Evolutionary conservation across 2,888 invertebrate genomes (phyloP).

Genomic region (Pseudoips prasinana): DNA sequence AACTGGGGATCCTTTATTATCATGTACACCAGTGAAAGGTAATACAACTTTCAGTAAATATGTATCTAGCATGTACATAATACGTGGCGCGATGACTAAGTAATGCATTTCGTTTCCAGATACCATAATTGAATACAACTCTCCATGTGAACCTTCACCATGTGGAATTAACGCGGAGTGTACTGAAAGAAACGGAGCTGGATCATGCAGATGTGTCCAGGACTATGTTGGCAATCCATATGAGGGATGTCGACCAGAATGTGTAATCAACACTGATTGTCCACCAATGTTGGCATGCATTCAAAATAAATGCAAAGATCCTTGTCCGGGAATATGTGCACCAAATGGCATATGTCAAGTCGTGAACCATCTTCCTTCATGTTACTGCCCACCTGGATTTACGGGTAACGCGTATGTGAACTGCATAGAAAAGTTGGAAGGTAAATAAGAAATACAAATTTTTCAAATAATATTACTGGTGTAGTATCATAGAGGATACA

Average conservation of each 20-base stretch:
- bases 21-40: constrained; percentile 69
- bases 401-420: constrained; percentile 86
- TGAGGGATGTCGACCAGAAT: constrained; percentile 90
- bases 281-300: constrained; percentile 87
- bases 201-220: constrained; percentile 86
- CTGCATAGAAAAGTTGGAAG: constrained; percentile 76
- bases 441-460: too few species aligned
- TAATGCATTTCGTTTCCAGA: constrained; percentile 45
- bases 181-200: constrained; percentile 83
- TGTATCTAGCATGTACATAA: too few species aligned
- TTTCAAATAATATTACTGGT: too few species aligned
- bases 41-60: constrained; percentile 10
- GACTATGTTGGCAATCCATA: constrained; percentile 76
- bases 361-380: constrained; percentile 88
- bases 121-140: constrained; percentile 61
- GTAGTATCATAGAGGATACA: too few species aligned
- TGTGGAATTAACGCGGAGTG: constrained; percentile 86
- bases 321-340: constrained; percentile 90
- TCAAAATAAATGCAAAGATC: constrained; percentile 89
- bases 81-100: not conserved
- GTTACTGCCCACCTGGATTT: constrained; percentile 85
- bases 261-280: constrained; percentile 90
- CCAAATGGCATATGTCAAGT: constrained; percentile 88
- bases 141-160: constrained; percentile 86
- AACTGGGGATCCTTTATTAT: constrained; percentile 85